Conservation (phyloP, 2,797 vertebrate species). For the Rhinichthys osculus region DNA sequence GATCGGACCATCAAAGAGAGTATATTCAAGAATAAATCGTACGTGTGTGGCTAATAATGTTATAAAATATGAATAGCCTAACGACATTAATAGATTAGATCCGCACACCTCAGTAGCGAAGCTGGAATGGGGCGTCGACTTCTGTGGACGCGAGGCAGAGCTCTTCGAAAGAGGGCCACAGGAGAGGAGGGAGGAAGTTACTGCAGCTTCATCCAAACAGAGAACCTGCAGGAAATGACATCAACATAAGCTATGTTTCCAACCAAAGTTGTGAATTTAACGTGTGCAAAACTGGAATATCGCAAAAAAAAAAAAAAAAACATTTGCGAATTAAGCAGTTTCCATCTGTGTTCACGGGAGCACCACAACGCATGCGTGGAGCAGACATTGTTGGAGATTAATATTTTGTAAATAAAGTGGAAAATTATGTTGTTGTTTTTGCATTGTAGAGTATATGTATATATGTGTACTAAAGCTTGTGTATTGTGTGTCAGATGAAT, state of each 20-base stretch:
- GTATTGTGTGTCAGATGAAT: not conserved
- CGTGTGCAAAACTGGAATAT: too few species aligned
- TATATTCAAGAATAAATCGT: not conserved
- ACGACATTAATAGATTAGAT: not conserved
- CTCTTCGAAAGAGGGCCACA: constrained; percentile 63
- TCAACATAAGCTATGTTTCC: not conserved
- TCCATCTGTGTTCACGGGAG: not conserved
- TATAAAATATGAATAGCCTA: not conserved
- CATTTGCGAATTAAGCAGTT: not conserved
- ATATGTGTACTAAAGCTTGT: not conserved
- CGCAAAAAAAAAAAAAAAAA: not conserved
- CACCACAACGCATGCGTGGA: too few species aligned
- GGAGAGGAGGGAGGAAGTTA: constrained; percentile 64
- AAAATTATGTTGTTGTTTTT: too few species aligned
- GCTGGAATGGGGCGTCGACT: constrained; percentile 79
- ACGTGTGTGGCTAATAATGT: not conserved
- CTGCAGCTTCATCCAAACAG: constrained; percentile 81
- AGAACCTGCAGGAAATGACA: constrained; percentile 76
- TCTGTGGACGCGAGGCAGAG: constrained; percentile 69
- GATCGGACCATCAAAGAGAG: not conserved
- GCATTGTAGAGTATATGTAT: not conserved
- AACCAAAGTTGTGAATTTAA: not conserved
- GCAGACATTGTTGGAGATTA: too few species aligned
- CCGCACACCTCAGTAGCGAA: constrained; percentile 87
- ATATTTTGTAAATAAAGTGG: too few species aligned